Conservation (phyloP, 2,888 invertebrate genomes). For the Luperina testacea region DNA sequence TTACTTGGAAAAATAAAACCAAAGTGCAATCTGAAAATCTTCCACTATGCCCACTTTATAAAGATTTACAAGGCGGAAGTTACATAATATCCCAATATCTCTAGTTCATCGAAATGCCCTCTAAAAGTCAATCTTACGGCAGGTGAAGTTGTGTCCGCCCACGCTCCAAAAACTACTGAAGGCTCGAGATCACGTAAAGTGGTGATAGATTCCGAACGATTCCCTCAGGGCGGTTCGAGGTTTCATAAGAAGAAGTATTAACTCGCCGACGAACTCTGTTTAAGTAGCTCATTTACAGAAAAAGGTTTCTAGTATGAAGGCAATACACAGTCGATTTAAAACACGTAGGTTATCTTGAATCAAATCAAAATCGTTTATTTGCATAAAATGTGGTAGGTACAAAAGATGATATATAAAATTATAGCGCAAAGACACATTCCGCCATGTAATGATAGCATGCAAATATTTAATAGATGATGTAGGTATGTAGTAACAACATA, state of each 20-base stretch:
- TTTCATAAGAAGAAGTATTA: conserved; percentile 61
- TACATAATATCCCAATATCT: conserved; percentile 44
- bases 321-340: conserved; percentile 23
- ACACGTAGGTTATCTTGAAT: conserved; percentile 3
- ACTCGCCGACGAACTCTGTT: conserved; percentile 50
- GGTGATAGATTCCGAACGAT: conserved; percentile 63
- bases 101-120: conserved; percentile 38
- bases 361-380: too few relatives aligned
- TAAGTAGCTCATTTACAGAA: conserved; percentile 57
- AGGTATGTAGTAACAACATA: too few relatives aligned
- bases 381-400: too few relatives aligned
- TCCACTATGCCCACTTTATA: not conserved
- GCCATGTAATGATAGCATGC: too few relatives aligned
- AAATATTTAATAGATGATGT: too few relatives aligned
- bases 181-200: conserved; percentile 62
- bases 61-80: conserved; percentile 34
- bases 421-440: too few relatives aligned
- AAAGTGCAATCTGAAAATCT: not conserved
- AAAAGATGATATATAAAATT: too few relatives aligned
- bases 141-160: conserved; percentile 39
- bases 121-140: conserved; percentile 63
- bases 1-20: not conserved
- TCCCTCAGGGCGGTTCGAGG: conserved; percentile 58
- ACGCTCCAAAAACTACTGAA: conserved; percentile 51
- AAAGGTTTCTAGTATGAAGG: conserved; percentile 41